Evolutionary conservation across 2,888 invertebrate genomes (phyloP).

Genomic region (Onthophagus sagittarius): DNA sequence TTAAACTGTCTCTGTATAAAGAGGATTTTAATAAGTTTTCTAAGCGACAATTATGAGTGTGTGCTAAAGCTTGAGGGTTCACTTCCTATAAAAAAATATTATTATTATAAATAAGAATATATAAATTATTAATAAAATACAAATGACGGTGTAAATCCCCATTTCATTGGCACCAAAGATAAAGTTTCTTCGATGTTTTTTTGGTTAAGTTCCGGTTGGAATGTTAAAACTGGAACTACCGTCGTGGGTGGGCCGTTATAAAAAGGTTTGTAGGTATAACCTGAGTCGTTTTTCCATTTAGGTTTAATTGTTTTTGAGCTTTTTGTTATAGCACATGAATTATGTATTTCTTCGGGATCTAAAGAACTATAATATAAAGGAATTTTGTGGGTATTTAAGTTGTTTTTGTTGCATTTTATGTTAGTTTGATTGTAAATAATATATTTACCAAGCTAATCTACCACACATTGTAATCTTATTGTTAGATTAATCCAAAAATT

Average conservation of each 20-base stretch:
- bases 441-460: slow-evolving; percentile 27
- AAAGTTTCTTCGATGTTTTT: slow-evolving; percentile 16
- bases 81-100: slow-evolving; percentile 20
- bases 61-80: slow-evolving; percentile 7
- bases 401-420: background rate
- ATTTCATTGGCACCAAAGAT: slow-evolving; percentile 29
- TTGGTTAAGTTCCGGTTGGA: slow-evolving; percentile 15
- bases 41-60: slow-evolving; percentile 30
- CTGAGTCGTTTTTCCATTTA: slow-evolving; percentile 25
- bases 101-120: slow-evolving; percentile 4
- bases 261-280: slow-evolving; percentile 26
- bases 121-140: slow-evolving; percentile 21
- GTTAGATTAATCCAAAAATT: background rate
- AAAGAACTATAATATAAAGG: slow-evolving; percentile 27
- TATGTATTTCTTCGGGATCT: slow-evolving; percentile 26
- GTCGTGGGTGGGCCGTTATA: slow-evolving; percentile 33
- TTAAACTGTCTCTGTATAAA: slow-evolving; percentile 60
- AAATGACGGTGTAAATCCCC: slow-evolving; percentile 29
- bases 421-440: background rate
- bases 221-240: slow-evolving; percentile 26
- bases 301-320: slow-evolving; percentile 23
- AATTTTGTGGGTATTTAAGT: slow-evolving; percentile 1
- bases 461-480: slow-evolving; percentile 25
- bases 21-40: slow-evolving; percentile 28
- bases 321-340: slow-evolving; percentile 22